Percentiles rank a stretch among this genome's conserved stretches.
phyloP scores from a whole-genome alignment of 2,888 invertebrate genomes.

The Brachypterus glaber region DNA sequence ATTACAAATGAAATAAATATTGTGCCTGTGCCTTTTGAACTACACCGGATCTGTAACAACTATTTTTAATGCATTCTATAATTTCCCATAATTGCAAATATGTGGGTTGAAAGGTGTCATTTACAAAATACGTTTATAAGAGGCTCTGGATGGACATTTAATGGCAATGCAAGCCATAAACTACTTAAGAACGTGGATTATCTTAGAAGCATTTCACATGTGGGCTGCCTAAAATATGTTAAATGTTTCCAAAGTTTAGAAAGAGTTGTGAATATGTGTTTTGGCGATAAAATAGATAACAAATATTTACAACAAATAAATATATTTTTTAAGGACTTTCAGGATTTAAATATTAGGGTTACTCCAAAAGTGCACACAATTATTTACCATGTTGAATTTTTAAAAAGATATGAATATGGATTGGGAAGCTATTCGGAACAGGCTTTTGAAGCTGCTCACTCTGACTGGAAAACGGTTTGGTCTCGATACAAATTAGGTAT shows the following conservation, averaged over 20 bases:
- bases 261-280: neutral
- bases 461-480: neutral
- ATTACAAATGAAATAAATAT: too few relatives aligned
- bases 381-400: neutral
- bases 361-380: neutral
- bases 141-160: neutral
- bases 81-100: neutral
- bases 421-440: neutral
- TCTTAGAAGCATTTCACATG: neutral
- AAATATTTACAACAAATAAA: too few relatives aligned
- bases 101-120: neutral
- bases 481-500: too few relatives aligned
- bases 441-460: neutral
- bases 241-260: neutral
- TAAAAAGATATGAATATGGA: neutral
- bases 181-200: neutral
- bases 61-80: too few relatives aligned
- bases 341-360: neutral
- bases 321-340: too few relatives aligned
- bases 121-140: neutral
- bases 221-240: too few relatives aligned
- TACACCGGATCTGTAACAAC: too few relatives aligned
- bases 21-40: too few relatives aligned
- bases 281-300: too few relatives aligned
- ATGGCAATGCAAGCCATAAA: neutral